A percentile compares a stretch with the other conserved stretches of the same genome.
Evolutionary conservation across 2,113 vertebrate species (phyloP).

Genomic region (Chionis minor): DNA sequence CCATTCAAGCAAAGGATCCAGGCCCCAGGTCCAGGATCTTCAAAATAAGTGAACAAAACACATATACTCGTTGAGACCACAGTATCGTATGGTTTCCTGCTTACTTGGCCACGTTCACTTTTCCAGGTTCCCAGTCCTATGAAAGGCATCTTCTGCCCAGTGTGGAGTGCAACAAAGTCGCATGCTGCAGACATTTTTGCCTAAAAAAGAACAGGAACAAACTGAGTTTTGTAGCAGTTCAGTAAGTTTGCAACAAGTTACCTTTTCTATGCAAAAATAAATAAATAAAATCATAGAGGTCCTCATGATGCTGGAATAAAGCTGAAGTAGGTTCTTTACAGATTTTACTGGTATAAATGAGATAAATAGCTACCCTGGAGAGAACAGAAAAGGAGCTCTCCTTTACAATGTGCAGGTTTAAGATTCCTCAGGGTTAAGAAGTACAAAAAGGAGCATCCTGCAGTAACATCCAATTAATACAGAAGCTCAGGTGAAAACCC

Average conservation of each 20-base stretch:
- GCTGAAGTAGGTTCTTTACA: neutral
- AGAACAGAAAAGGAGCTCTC: neutral
- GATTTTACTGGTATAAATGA: neutral
- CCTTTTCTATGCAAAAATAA: neutral
- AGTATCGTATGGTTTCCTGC: neutral
- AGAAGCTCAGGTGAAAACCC: neutral
- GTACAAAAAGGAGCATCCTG: neutral
- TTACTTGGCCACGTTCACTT: conserved; percentile 90
- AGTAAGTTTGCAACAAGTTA: neutral
- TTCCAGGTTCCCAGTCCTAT: conserved; percentile 97
- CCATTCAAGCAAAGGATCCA: neutral
- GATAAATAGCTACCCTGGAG: neutral
- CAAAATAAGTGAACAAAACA: neutral
- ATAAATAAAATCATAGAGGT: neutral
- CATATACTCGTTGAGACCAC: neutral
- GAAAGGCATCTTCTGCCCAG: conserved; percentile 92
- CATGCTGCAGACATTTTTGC: conserved; percentile 73
- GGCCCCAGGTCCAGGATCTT: neutral
- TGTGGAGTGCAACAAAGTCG: conserved; percentile 80
- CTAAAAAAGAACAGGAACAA: conserved; percentile 54
- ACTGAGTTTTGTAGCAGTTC: neutral
- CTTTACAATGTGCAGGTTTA: neutral
- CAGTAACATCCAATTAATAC: neutral
- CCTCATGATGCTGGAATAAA: neutral
- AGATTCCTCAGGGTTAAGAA: neutral